Conservation (phyloP, 35 echinoderm and acorn worm species). For the Acanthaster planci region DNA sequence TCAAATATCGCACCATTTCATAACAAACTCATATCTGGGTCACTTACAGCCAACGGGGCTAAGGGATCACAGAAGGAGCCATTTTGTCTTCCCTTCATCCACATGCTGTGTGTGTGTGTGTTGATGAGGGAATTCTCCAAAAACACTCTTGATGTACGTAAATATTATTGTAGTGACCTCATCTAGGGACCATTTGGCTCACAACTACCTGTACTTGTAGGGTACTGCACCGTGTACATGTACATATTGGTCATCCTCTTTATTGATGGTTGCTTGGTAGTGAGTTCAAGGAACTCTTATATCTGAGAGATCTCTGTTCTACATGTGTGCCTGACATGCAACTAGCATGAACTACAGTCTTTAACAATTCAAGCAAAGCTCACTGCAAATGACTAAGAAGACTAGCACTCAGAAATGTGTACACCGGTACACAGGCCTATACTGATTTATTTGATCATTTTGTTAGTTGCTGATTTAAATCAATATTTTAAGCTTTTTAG, state of each 20-base stretch:
- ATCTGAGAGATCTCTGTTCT: background rate
- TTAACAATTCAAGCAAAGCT: too few species aligned
- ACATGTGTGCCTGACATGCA: too few species aligned
- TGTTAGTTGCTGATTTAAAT: too few species aligned
- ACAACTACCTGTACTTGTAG: too few species aligned
- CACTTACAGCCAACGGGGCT: background rate
- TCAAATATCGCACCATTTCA: slow-evolving; percentile 21
- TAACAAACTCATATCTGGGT: slow-evolving; percentile 1
- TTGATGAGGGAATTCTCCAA: too few species aligned
- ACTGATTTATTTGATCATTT: too few species aligned
- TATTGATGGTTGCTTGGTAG: background rate
- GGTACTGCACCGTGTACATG: background rate
- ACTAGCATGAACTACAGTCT: too few species aligned
- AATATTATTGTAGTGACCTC: slow-evolving; percentile 27
- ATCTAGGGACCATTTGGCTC: background rate
- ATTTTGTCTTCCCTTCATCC: background rate
- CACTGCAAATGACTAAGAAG: too few species aligned
- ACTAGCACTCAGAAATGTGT: too few species aligned
- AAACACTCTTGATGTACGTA: background rate
- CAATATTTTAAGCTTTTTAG: too few species aligned
- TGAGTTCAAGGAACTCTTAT: slow-evolving; percentile 12
- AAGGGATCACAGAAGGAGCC: background rate
- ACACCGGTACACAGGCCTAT: too few species aligned
- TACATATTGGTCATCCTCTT: background rate
- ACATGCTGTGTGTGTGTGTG: too few species aligned